Evolutionary conservation across 2,797 vertebrate species (phyloP).

Genomic region (Limosa lapponica): DNA sequence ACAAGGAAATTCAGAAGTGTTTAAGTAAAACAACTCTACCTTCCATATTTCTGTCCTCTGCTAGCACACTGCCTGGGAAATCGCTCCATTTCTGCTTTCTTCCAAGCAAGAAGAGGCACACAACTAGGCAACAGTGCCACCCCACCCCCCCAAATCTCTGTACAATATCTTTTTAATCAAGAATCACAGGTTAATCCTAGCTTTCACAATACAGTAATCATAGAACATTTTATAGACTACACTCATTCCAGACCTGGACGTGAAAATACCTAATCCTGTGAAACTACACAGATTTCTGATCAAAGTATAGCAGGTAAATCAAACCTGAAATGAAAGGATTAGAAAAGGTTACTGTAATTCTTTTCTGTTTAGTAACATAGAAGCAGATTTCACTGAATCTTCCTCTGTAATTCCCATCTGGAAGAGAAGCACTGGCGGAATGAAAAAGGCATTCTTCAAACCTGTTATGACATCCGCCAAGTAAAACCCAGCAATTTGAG

Average conservation of each 20-base stretch:
- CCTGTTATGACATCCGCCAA: conserved; percentile 75
- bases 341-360: conserved; percentile 79
- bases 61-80: not conserved
- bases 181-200: conserved; percentile 85
- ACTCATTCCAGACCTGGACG: conserved; percentile 86
- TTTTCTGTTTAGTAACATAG: conserved; percentile 87
- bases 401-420: conserved; percentile 81
- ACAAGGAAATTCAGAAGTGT: not conserved
- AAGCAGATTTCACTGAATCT: conserved; percentile 92
- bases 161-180: conserved; percentile 78
- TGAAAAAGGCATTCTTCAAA: no score
- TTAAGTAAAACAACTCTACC: not conserved
- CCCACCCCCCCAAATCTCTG: conserved; percentile 10
- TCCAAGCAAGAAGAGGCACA: not conserved
- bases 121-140: not conserved
- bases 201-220: conserved; percentile 86
- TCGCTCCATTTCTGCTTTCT: not conserved
- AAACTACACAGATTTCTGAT: conserved; percentile 82
- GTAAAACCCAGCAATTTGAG: conserved; percentile 64
- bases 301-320: conserved; percentile 88
- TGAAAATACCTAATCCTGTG: conserved; percentile 87
- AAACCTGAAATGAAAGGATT: conserved; percentile 89
- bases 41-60: not conserved
- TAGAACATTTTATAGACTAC: conserved; percentile 75
- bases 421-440: conserved; percentile 68